Conservation (phyloP, 2,888 invertebrate genomes). For the Rutpela maculata region DNA sequence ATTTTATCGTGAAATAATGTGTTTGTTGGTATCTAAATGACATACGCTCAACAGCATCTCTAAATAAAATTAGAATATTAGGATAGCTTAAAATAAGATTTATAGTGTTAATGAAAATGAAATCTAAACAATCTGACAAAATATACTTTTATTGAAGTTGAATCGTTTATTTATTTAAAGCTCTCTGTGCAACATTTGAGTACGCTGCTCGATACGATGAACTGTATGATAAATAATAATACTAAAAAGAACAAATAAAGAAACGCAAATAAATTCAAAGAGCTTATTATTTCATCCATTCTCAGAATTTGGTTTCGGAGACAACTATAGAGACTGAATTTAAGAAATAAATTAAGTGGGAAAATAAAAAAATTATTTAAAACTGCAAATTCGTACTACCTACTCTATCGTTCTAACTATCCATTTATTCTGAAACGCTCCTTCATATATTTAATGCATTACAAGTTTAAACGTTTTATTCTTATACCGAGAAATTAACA, state of each 20-base stretch:
- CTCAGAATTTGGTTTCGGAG: no score
- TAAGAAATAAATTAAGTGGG: no score
- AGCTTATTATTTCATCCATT: no score
- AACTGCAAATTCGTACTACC: no score
- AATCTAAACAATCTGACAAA: constrained; percentile 1
- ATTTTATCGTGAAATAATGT: background rate
- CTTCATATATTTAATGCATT: no score
- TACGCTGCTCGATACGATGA: background rate
- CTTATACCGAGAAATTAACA: no score
- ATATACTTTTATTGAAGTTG: background rate
- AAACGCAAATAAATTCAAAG: background rate
- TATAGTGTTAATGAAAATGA: background rate
- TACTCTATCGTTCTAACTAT: no score
- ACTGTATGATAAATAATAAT: background rate
- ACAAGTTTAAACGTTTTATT: no score
- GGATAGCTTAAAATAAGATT: background rate
- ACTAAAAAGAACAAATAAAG: background rate
- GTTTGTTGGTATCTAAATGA: background rate
- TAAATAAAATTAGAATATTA: background rate
- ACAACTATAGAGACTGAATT: no score
- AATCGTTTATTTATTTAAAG: background rate
- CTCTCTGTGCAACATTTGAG: background rate
- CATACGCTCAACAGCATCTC: background rate
- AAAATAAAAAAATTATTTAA: no score
- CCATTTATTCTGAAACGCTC: no score